phyloP scores from a whole-genome alignment of 2,113 vertebrate genomes.

The Xiphorhynchus elegans region DNA sequence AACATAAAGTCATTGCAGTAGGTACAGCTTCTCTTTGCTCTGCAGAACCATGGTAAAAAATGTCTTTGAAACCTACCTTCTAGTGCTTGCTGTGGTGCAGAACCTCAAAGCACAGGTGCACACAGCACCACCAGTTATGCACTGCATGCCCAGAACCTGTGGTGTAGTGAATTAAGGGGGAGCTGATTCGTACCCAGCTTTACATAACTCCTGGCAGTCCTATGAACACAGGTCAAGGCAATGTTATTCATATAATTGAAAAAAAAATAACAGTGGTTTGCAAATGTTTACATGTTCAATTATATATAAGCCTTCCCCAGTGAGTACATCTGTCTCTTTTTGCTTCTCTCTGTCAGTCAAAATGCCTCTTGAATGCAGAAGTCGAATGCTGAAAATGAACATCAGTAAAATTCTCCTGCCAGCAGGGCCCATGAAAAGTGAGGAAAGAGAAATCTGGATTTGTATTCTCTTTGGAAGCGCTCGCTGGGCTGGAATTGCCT shows the following conservation, averaged over 20 bases:
- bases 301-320: constrained; percentile 22
- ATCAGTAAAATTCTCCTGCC: not conserved
- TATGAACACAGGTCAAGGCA: not conserved
- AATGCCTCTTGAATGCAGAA: not conserved
- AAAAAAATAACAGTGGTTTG: constrained; percentile 18
- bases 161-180: not conserved
- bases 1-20: not conserved
- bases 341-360: constrained; percentile 27
- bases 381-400: not conserved
- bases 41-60: not conserved
- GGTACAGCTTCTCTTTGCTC: not conserved
- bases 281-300: constrained; percentile 40
- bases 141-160: not conserved
- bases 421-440: not conserved
- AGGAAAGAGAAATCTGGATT: not conserved
- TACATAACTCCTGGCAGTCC: not conserved
- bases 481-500: not conserved
- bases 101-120: not conserved
- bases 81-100: accelerated
- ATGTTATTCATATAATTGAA: not conserved
- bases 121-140: not conserved
- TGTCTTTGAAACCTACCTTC: not conserved
- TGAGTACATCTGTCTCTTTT: constrained; percentile 2
- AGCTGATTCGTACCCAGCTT: not conserved
- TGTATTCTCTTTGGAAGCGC: not conserved